A percentile compares a stretch with the other conserved stretches of the same genome.
Conservation (phyloP, 2,113 vertebrate species). For the Sinocyclocheilus grahami region DNA sequence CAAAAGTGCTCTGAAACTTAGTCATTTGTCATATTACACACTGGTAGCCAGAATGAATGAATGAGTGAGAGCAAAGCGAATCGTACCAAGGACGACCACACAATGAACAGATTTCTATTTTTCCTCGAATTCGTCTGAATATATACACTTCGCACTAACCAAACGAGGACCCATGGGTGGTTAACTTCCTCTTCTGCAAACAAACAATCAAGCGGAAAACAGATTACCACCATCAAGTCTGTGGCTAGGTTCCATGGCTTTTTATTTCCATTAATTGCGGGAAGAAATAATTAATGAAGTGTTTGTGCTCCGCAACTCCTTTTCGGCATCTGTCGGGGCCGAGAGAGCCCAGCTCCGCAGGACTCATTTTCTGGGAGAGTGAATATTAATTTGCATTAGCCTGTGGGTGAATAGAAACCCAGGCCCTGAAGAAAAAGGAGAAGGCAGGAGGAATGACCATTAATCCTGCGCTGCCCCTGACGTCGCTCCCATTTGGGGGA, state of each 20-base stretch:
- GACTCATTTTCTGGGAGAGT: conserved; percentile 58
- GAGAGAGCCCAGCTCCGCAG: conserved; percentile 43
- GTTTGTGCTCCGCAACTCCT: conserved; percentile 56
- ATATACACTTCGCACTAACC: neutral
- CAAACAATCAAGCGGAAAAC: conserved; percentile 49
- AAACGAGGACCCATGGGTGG: conserved; percentile 17
- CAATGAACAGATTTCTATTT: conserved; percentile 3
- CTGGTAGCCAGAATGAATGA: neutral
- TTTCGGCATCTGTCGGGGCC: conserved; percentile 37
- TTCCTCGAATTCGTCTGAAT: conserved; percentile 7
- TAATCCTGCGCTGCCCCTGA: conserved; percentile 53
- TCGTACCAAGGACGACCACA: neutral
- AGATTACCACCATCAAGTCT: conserved; percentile 53
- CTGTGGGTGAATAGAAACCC: conserved; percentile 51
- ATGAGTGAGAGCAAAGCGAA: neutral
- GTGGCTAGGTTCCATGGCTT: conserved; percentile 27
- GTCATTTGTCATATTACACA: conserved; percentile 28
- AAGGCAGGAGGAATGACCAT: conserved; percentile 52
- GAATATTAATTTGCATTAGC: conserved; percentile 64
- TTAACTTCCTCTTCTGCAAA: conserved; percentile 36
- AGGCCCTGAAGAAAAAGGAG: conserved; percentile 45
- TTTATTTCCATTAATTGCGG: conserved; percentile 51
- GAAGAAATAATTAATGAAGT: conserved; percentile 59
- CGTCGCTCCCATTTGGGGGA: conserved; percentile 48
- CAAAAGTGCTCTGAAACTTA: neutral